These are phyloP conservation scores for Cantharis rustica DNA, from an alignment of 2,888 invertebrate species.

Conservation along the genomic window DNA sequence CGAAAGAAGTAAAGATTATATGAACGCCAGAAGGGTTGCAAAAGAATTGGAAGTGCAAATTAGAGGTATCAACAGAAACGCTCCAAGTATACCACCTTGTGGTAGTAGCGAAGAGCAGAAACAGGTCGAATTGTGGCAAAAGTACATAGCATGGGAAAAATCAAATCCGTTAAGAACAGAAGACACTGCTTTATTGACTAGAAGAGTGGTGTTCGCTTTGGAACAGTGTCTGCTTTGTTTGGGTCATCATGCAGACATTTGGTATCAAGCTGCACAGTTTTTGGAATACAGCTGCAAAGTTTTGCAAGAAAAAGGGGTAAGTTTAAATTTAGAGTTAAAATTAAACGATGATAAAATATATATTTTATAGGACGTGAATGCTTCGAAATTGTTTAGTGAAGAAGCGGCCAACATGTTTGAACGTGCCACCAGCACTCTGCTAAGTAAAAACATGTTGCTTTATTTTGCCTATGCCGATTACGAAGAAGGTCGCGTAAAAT, in stretches of 20 bases:
- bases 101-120: conserved; percentile 88
- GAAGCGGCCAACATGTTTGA: conserved; percentile 96
- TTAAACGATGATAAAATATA: not conserved
- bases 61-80: conserved; percentile 91
- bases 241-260: conserved; percentile 97
- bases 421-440: conserved; percentile 85
- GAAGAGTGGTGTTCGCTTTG: conserved; percentile 97
- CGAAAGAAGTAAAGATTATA: conserved; percentile 95
- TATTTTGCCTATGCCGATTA: conserved; percentile 99
- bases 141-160: conserved; percentile 97
- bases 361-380: conserved; percentile 72
- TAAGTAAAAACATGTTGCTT: conserved; percentile 89
- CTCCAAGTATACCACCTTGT: conserved; percentile 96
- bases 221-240: conserved; percentile 96
- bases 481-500: conserved; percentile 94
- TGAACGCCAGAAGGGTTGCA: conserved; percentile 94
- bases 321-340: conserved; percentile 44
- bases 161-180: conserved; percentile 95
- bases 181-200: conserved; percentile 90
- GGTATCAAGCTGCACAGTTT: conserved; percentile 98
- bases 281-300: conserved; percentile 93
- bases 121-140: conserved; percentile 98
- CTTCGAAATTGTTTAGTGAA: conserved; percentile 90
- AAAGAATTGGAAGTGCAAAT: conserved; percentile 96
- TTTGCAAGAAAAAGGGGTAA: conserved; percentile 91